Evolutionary conservation across 2,888 invertebrate species (phyloP).

Genomic region (Creontiades dilutus): DNA sequence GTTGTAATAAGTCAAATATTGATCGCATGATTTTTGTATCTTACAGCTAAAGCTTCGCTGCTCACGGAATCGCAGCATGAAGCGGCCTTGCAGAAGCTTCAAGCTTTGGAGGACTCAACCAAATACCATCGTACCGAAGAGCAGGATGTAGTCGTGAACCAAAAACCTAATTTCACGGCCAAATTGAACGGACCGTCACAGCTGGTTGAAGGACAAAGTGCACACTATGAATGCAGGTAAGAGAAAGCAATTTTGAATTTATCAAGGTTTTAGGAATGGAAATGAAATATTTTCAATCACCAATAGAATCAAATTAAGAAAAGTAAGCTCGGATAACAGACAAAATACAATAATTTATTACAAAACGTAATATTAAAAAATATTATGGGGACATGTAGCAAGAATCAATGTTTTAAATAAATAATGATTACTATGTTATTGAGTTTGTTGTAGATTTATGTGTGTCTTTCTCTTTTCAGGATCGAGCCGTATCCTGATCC

Average conservation of each 20-base stretch:
- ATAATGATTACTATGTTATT: no score
- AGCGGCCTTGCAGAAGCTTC: constrained; percentile 91
- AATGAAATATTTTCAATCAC: not conserved
- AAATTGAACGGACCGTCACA: constrained; percentile 92
- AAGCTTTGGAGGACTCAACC: constrained; percentile 89
- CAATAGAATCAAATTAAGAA: not conserved
- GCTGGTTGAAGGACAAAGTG: constrained; percentile 92
- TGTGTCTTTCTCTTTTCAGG: constrained; percentile 78
- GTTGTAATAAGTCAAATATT: no score
- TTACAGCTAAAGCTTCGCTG: constrained; percentile 89
- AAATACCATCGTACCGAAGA: constrained; percentile 88
- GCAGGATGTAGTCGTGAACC: constrained; percentile 88
- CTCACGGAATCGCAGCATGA: constrained; percentile 94
- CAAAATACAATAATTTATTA: not conserved
- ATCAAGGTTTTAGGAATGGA: no score
- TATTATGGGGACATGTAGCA: no score
- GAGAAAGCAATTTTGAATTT: not conserved
- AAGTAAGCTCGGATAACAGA: not conserved
- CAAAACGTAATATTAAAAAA: no score
- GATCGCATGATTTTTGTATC: no score
- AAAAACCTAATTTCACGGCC: constrained; percentile 91
- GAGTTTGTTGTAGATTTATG: no score
- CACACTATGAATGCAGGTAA: constrained; percentile 90
- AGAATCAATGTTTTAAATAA: no score
- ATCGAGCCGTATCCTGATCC: constrained; percentile 95